These are phyloP conservation scores for Cryptus armator DNA, from an alignment of 2,888 invertebrate genomes.

Conservation along the genomic window DNA sequence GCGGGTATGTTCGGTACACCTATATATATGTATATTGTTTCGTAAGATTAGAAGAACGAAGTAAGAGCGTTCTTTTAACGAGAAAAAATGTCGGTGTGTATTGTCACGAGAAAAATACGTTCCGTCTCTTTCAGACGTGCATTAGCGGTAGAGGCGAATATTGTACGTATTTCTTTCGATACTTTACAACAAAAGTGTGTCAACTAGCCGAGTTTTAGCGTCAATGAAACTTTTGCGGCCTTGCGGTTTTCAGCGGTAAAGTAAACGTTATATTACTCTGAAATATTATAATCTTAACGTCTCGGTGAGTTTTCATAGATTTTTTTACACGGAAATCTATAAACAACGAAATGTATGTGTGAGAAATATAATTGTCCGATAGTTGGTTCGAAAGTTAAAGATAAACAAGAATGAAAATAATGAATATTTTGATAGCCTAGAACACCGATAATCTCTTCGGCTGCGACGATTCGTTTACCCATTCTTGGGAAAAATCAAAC, in stretches of 20 bases:
- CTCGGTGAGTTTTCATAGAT: not conserved
- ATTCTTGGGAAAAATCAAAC: too few relatives aligned
- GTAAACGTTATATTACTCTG: too few relatives aligned
- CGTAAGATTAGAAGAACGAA: constrained; percentile 17
- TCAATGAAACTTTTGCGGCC: constrained; percentile 41
- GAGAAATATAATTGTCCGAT: not conserved
- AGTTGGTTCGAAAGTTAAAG: not conserved
- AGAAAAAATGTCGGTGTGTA: not conserved
- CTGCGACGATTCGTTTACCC: too few relatives aligned
- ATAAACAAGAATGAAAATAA: not conserved
- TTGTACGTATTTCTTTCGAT: constrained; percentile 17
- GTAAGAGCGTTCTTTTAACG: constrained; percentile 3
- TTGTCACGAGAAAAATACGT: constrained; percentile 30
- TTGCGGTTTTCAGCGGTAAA: constrained; percentile 30
- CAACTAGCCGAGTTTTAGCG: not conserved
- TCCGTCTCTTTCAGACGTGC: not conserved
- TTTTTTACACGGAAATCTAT: not conserved
- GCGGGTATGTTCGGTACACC: not conserved
- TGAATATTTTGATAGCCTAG: not conserved
- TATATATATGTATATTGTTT: constrained; percentile 10
- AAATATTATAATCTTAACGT: constrained; percentile 6
- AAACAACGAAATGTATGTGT: too few relatives aligned
- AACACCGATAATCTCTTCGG: too few relatives aligned
- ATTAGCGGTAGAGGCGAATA: not conserved
- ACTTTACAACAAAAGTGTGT: constrained; percentile 34